Base-by-base conservation (phyloP, 2,113 vertebrate genomes). In the Poicephalus gulielmi region DNA sequence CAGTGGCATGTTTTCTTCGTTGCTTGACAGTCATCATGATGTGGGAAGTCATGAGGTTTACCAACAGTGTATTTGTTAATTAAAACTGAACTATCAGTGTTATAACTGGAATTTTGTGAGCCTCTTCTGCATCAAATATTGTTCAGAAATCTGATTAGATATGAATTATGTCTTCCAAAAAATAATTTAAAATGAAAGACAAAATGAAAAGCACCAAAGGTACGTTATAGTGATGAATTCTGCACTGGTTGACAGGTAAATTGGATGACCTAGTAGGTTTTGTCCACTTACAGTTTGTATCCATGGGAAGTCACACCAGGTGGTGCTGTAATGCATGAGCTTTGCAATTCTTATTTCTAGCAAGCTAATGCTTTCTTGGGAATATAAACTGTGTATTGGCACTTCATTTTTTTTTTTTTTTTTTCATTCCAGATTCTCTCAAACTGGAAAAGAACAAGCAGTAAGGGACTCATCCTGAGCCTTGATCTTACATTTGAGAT, bases 321-420 rank as follows among this genome's bases (percentile, higher is more conserved):
- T 93, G 93, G 90, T 95, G 94, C 94, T 96, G 92, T 93, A 83
- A 92, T 67, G 81, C 90, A 83, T 81, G 17, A 53, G 39, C 86
- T 88, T 86, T 86, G 64, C 50, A 44, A 20, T 74, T 95, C 62
- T 75, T 73, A 55, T 28, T 88, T 55, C 33, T 60, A 74, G 85
- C 1, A 3, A 67, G 84, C 49, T 70, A 94, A 14, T 74, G 67
- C 35, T 88, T 76, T 69, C 70, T 90, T 92, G 39, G 37, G 46
- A 88, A 90, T 43, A 37, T 73, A 85, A 57, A 35, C 44, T 74
- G 10, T 13, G 2, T 66, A 37, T 37, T 95, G 28, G 25, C n/a
- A 57, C 52, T 85, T 85, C 2, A 28, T n/a, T n/a, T 57, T 50
- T 25, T 50, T 59, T 23, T 33, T 2, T 74, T 86, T 80, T 94